These are phyloP conservation scores for Drosophila neutralis DNA, from an alignment of 2,888 invertebrate species.

Conservation along the genomic window DNA sequence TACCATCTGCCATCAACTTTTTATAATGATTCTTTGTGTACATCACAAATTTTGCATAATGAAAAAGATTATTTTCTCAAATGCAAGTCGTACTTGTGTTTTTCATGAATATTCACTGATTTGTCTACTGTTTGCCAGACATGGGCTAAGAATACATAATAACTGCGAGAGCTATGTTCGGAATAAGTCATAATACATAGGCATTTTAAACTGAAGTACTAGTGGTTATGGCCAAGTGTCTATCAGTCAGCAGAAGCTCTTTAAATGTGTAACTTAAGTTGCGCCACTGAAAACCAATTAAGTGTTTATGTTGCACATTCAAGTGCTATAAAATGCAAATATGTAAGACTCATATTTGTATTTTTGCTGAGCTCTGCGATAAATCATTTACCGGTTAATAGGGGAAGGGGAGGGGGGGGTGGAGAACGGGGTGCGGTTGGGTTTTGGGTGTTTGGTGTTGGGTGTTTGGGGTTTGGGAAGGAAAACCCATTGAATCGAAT, in stretches of 20 bases:
- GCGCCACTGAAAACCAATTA: constrained; percentile 42
- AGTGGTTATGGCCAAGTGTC: neutral
- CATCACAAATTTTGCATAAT: too few species aligned
- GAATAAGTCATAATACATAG: neutral
- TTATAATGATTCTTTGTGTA: too few species aligned
- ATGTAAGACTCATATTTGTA: constrained; percentile 25
- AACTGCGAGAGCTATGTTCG: neutral
- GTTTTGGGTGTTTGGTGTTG: neutral
- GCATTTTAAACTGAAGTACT: neutral
- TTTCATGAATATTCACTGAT: neutral
- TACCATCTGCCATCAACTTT: neutral
- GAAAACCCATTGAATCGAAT: constrained; percentile 25
- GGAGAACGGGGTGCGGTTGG: neutral
- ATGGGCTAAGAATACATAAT: neutral
- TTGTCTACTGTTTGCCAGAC: neutral
- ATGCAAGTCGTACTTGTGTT: neutral
- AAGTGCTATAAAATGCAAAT: constrained; percentile 47
- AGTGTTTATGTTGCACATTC: constrained; percentile 36
- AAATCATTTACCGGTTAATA: constrained; percentile 23
- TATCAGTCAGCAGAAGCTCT: neutral
- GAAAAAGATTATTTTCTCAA: too few species aligned
- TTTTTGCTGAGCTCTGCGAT: constrained; percentile 36
- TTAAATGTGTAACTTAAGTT: constrained; percentile 9
- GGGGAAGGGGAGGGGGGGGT: neutral
- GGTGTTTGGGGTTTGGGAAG: neutral